Conservation (phyloP, 2,113 vertebrate species). For the Burhinus oedicnemus region DNA sequence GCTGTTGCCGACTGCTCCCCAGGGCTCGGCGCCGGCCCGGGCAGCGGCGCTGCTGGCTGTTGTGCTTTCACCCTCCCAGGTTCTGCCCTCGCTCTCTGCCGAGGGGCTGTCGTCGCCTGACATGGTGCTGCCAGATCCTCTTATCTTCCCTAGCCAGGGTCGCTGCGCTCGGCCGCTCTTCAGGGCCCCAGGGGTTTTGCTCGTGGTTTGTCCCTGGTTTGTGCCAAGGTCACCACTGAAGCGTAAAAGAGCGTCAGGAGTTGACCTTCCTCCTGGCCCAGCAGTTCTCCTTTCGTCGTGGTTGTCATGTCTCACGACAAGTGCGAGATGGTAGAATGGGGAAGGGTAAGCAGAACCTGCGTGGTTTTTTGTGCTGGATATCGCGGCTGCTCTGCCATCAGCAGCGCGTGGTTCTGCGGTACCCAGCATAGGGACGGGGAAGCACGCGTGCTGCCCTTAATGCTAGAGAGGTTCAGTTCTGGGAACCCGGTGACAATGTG, state of each 20-base stretch:
- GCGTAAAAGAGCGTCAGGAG: background rate
- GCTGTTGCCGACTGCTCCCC: background rate
- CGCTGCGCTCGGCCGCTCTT: accelerated
- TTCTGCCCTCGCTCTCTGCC: too few relatives aligned
- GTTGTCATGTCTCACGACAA: accelerated
- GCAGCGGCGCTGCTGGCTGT: background rate
- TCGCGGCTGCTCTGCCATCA: accelerated
- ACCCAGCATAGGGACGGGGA: accelerated
- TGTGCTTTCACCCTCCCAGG: accelerated
- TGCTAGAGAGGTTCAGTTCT: background rate
- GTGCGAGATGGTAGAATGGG: background rate
- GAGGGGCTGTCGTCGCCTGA: background rate
- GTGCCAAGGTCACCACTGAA: background rate
- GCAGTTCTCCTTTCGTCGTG: background rate
- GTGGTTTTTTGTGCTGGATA: accelerated
- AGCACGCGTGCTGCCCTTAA: accelerated
- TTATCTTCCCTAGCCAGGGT: background rate
- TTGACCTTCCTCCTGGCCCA: background rate
- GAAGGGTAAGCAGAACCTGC: accelerated
- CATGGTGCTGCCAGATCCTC: accelerated
- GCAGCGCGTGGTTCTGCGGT: accelerated
- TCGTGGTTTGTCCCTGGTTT: background rate
- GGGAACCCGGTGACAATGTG: accelerated
- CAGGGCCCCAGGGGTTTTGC: background rate
- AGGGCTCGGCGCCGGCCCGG: too few relatives aligned